Evolutionary conservation across 1,140 invertebrate species (phyloP).

Genomic region (Apis cerana): DNA sequence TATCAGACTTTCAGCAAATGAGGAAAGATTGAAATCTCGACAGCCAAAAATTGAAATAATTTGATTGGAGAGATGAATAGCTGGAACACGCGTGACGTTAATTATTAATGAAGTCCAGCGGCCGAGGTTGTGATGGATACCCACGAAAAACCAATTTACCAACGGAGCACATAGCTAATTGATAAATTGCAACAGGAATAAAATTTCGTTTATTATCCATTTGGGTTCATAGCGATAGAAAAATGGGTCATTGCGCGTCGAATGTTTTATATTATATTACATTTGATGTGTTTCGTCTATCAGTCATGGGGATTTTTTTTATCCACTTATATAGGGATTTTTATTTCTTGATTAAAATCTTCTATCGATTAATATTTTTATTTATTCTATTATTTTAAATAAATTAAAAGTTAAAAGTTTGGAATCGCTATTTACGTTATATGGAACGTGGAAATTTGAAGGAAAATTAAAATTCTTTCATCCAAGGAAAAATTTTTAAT

Average conservation of each 20-base stretch:
- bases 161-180: neutral
- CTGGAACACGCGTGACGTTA: neutral
- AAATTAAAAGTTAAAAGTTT: too few species aligned
- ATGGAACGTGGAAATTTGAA: too few species aligned
- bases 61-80: neutral
- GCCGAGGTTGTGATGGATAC: neutral
- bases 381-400: too few species aligned
- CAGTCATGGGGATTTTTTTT: too few species aligned
- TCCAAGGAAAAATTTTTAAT: too few species aligned
- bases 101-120: conserved; percentile 5
- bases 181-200: conserved; percentile 25
- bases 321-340: too few species aligned
- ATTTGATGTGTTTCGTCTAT: neutral
- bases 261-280: neutral
- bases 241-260: neutral
- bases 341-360: too few species aligned
- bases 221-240: neutral
- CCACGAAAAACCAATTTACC: conserved; percentile 1
- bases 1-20: too few species aligned
- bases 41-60: conserved; percentile 12
- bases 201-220: conserved; percentile 23
- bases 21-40: neutral
- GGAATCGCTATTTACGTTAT: too few species aligned
- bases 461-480: too few species aligned
- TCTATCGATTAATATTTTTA: too few species aligned